A percentile compares a stretch with the other conserved stretches of the same genome.
phyloP scores from a whole-genome alignment of 2,888 invertebrate species.

The Acrobasis repandana region DNA sequence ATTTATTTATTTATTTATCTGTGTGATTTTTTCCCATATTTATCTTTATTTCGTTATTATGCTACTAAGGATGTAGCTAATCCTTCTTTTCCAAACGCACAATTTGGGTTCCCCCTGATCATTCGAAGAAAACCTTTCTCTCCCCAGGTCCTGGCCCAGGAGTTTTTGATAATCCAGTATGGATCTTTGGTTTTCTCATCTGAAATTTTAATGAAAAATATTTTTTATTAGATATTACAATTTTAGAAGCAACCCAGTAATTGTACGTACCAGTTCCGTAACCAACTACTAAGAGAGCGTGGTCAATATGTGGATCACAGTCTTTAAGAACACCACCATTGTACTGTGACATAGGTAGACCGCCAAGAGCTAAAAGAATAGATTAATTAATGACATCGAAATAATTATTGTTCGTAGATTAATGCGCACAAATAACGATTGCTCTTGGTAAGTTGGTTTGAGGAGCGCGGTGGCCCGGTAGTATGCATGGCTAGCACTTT shows the following conservation, averaged over 20 bases:
- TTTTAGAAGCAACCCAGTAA: not conserved
- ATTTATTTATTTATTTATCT: no score
- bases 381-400: no score
- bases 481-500: no score
- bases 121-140: not conserved
- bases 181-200: not conserved
- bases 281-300: not conserved
- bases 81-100: not conserved
- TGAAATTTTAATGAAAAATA: not conserved
- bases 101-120: not conserved
- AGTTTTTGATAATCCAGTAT: conserved; percentile 3
- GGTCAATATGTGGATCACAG: not conserved
- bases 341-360: not conserved
- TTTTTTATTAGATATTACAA: no score
- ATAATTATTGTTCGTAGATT: no score
- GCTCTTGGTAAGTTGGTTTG: no score
- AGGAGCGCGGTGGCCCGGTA: no score
- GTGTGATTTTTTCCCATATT: no score
- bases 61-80: not conserved
- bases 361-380: not conserved
- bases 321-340: not conserved
- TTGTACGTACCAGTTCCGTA: not conserved
- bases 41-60: no score
- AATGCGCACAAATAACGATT: no score
- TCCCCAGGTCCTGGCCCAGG: not conserved